Percentiles rank a stretch among this genome's conserved stretches.
Conservation (phyloP, 1,140 invertebrate species). For the Drosophila asahinai region DNA sequence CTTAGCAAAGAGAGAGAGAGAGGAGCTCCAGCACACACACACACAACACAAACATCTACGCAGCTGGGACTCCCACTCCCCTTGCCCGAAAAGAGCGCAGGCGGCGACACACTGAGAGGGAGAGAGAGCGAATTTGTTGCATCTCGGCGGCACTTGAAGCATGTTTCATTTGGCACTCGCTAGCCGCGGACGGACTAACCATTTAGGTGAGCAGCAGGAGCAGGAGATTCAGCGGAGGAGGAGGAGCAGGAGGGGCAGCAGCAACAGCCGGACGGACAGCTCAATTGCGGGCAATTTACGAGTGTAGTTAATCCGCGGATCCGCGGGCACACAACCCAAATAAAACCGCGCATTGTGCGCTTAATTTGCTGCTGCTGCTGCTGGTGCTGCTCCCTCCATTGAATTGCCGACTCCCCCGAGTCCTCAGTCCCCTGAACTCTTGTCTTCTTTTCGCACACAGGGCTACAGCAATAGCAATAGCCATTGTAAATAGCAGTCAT, state of each 20-base stretch:
- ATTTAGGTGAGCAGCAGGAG: constrained; percentile 60
- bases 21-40: constrained; percentile 1
- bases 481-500: constrained; percentile 69
- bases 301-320: constrained; percentile 68
- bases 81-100: not conserved
- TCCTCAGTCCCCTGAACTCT: constrained; percentile 12
- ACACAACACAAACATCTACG: not conserved
- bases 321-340: constrained; percentile 57
- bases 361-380: constrained; percentile 57
- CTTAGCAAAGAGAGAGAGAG: constrained; percentile 3
- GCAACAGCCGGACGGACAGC: constrained; percentile 49
- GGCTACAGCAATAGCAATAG: constrained; percentile 67
- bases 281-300: constrained; percentile 75
- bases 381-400: constrained; percentile 31
- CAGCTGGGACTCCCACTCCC: constrained; percentile 20
- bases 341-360: constrained; percentile 72
- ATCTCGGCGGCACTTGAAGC: constrained; percentile 59
- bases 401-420: constrained; percentile 12
- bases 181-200: constrained; percentile 76
- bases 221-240: not conserved
- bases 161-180: constrained; percentile 79
- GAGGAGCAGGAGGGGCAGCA: constrained; percentile 20
- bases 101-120: not conserved
- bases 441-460: constrained; percentile 38
- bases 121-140: constrained; percentile 37